These are phyloP conservation scores for Acleris emargana DNA, from an alignment of 2,888 invertebrate genomes.

Conservation along the genomic window DNA sequence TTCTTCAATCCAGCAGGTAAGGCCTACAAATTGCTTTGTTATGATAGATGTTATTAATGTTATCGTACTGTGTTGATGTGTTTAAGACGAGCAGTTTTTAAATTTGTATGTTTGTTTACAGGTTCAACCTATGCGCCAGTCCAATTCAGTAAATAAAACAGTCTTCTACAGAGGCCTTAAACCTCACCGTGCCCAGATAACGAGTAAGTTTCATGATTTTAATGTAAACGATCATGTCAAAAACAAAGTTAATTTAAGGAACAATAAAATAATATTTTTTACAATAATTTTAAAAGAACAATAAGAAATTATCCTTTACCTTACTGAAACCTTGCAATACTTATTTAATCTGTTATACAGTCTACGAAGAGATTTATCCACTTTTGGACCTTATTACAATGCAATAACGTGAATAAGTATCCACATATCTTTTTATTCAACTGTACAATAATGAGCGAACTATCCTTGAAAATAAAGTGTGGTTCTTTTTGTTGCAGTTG, in stretches of 20 bases:
- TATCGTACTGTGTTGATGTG: not conserved
- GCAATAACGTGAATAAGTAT: no score
- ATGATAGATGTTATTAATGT: not conserved
- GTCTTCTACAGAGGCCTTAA: slow-evolving; percentile 11
- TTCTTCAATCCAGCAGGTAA: not conserved
- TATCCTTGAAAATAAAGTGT: no score
- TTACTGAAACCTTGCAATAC: no score
- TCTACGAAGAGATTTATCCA: no score
- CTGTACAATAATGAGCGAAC: no score
- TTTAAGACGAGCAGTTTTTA: not conserved
- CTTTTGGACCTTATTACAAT: no score
- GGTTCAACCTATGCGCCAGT: slow-evolving; percentile 9
- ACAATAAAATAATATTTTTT: no score
- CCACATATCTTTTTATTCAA: no score
- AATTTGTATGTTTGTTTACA: not conserved
- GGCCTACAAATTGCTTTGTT: not conserved
- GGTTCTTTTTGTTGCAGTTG: slow-evolving; percentile 40
- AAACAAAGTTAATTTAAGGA: no score
- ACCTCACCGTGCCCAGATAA: slow-evolving; percentile 44
- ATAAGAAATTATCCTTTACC: no score
- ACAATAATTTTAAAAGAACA: no score
- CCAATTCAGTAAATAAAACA: not conserved
- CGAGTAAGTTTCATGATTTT: slow-evolving; percentile 42
- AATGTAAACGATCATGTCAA: not conserved
- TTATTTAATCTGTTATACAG: no score